Evolutionary conservation across 2,797 vertebrate species (phyloP).

Genomic region (Micrastur ruficollis): DNA sequence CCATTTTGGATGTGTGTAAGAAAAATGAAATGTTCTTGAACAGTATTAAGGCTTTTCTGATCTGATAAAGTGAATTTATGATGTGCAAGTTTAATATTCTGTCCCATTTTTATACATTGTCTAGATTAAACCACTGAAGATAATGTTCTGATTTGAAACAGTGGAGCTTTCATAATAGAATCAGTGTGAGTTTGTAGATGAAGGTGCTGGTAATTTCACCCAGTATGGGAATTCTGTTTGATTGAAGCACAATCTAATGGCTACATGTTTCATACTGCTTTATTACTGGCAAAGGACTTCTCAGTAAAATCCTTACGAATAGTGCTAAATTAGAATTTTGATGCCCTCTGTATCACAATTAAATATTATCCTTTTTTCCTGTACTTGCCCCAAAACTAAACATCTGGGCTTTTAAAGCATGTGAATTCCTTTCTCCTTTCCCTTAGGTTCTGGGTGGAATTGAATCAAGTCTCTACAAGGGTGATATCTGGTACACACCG

Average conservation of each 20-base stretch:
- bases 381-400: neutral
- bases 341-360: neutral
- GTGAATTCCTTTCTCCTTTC: neutral
- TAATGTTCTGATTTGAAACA: neutral
- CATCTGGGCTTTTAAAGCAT: neutral
- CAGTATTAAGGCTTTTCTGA: neutral
- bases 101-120: neutral
- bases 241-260: neutral
- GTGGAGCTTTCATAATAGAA: neutral
- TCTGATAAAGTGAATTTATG: neutral
- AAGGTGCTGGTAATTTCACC: neutral
- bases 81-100: neutral
- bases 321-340: neutral
- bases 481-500: slow-evolving; percentile 93
- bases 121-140: neutral
- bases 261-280: neutral
- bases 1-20: neutral
- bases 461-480: slow-evolving; percentile 85
- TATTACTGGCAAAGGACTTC: neutral
- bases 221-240: neutral
- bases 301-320: neutral
- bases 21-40: neutral
- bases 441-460: slow-evolving; percentile 89
- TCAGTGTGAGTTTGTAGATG: neutral
- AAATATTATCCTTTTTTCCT: neutral